A percentile compares a stretch with the other conserved stretches of the same genome.
These are phyloP conservation scores for Sycophila sp. DNA, from an alignment of 1,140 invertebrate genomes.

Conservation along the genomic window DNA sequence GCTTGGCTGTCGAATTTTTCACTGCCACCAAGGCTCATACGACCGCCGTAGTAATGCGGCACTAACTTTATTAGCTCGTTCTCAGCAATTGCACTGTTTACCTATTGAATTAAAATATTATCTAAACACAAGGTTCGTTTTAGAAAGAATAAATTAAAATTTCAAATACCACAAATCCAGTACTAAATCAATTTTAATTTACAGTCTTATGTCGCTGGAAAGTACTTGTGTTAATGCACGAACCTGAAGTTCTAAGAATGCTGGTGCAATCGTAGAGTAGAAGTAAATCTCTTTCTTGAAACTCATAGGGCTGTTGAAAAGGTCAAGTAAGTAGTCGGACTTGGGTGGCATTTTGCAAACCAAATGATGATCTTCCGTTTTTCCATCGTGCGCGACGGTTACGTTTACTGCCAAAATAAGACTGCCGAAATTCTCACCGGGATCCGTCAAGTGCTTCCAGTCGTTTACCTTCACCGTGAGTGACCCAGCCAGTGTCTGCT, in stretches of 20 bases:
- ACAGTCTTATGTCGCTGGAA: not conserved
- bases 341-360: slow-evolving; percentile 71
- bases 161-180: no score
- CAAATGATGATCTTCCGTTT: slow-evolving; percentile 58
- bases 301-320: slow-evolving; percentile 70
- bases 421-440: slow-evolving; percentile 73
- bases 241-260: slow-evolving; percentile 59
- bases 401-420: slow-evolving; percentile 65
- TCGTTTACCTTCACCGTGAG: slow-evolving; percentile 46
- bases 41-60: slow-evolving; percentile 67
- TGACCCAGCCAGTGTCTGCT: slow-evolving; percentile 44
- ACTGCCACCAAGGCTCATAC: slow-evolving; percentile 64
- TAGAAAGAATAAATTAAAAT: not conserved
- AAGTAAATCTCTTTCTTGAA: slow-evolving; percentile 71
- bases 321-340: slow-evolving; percentile 66
- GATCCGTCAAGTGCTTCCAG: slow-evolving; percentile 65
- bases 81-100: slow-evolving; percentile 59
- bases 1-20: slow-evolving; percentile 68
- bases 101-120: slow-evolving; percentile 47
- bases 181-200: not conserved
- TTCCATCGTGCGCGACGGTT: slow-evolving; percentile 44
- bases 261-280: slow-evolving; percentile 66
- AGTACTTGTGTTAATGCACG: not conserved
- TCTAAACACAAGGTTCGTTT: no score
- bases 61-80: slow-evolving; percentile 60